Evolutionary conservation across 2,888 invertebrate species (phyloP), one percentile per base, ranked within the genome.

Genomic region (Ormyrus thymus): DNA sequence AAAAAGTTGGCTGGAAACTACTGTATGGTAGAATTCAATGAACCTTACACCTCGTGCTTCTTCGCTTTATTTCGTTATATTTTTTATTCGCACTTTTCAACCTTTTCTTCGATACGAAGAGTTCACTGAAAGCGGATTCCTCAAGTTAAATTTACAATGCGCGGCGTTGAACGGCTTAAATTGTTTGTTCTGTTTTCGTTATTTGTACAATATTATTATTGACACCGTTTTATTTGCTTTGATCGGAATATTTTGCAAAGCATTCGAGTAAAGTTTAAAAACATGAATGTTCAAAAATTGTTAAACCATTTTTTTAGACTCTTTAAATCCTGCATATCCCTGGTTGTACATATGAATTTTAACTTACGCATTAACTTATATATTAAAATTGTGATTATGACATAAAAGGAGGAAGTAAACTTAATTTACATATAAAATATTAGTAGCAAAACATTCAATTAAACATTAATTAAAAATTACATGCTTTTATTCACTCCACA

Each of bases 61-160:
- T 7, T 43, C 15, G 15, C 7, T 48, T 6, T 72, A 53, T 46
- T 50, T 65, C 48, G 6, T 43, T 55, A 11, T 46, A 15, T 53
- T 71, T 55, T 50, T 15, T 71, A 56, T 59, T 45, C 29, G 29
- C 29, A 65, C 6, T 68, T 29, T 68, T 72, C 7, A n/a, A 51
- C 46, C 48, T 55, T 73, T 61, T 74, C 73, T 79, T 79, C 75
- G 79, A 79, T 79, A 72, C 79, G 75, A 79, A 79, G 79, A 79
- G 56, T 50, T 69, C 43, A 69, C 50, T 55, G 48, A 45, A 73
- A 62, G 78, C 62, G 51, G 43, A 61, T 68, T 64, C 46, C 43
- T 78, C 10, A 7, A 70, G 43, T 71, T 11, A 69, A 74, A 70
- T 78, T 73, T 79, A 65, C 65, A 61, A 66, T 66, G 46, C 51